phyloP scores from a whole-genome alignment of 2,113 vertebrate genomes.

The Onychostoma macrolepis region DNA sequence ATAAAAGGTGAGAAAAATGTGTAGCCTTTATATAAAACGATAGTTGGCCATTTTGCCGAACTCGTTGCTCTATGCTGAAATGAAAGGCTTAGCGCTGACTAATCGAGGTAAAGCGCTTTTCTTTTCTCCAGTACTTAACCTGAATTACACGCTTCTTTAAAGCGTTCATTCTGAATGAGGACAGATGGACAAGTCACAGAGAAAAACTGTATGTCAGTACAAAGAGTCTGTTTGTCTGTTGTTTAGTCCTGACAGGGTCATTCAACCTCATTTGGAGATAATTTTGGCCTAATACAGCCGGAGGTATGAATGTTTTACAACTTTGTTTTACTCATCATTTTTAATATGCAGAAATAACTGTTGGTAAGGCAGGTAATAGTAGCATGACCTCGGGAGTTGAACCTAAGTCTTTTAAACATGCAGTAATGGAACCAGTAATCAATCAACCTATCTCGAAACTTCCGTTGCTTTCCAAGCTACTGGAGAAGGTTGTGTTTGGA shows the following conservation, averaged over 20 bases:
- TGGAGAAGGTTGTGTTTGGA: no score
- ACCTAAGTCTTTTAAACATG: neutral
- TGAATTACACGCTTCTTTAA: slow-evolving; percentile 35
- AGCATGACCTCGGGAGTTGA: neutral
- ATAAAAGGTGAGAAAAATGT: slow-evolving; percentile 23
- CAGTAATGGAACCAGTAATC: neutral
- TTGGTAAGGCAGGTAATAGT: neutral
- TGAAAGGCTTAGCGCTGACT: slow-evolving; percentile 22
- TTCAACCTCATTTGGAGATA: neutral
- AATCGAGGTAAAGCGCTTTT: slow-evolving; percentile 26
- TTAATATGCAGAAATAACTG: neutral
- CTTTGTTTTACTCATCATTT: neutral
- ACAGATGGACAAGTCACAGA: slow-evolving; percentile 1
- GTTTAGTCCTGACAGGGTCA: neutral
- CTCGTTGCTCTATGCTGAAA: neutral
- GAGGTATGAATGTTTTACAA: neutral
- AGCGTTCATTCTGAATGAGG: slow-evolving; percentile 22
- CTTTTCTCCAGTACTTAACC: slow-evolving; percentile 36
- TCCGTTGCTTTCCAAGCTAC: no score
- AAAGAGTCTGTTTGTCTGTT: neutral
- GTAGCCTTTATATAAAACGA: slow-evolving; percentile 26
- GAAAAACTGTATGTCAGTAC: neutral
- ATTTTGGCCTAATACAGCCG: neutral
- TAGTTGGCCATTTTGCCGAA: slow-evolving; percentile 13
- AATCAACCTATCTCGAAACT: neutral